Evolutionary conservation across 2,888 invertebrate genomes (phyloP).

Genomic region (Urechis unicinctus): DNA sequence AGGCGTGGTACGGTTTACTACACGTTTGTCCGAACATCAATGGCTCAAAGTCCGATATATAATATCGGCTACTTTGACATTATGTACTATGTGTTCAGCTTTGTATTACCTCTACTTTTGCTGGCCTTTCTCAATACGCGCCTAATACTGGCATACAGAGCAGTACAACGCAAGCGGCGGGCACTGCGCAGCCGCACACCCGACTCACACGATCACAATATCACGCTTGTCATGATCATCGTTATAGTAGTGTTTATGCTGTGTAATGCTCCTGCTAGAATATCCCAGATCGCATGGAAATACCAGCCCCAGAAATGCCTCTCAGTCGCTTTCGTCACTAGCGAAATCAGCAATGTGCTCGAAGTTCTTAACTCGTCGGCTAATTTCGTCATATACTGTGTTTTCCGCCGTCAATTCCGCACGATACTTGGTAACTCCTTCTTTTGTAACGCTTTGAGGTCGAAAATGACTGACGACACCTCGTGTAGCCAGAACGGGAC

Average conservation of each 20-base stretch:
- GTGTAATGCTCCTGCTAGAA: constrained; percentile 10
- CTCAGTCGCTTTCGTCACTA: constrained; percentile 3
- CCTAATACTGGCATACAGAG: constrained; percentile 7
- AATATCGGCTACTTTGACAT: constrained; percentile 6
- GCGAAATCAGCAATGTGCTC: constrained; percentile 9
- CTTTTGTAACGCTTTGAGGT: neutral
- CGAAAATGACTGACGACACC: neutral
- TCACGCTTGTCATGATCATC: constrained; percentile 15
- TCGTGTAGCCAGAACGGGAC: neutral
- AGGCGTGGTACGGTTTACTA: neutral
- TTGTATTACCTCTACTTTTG: constrained; percentile 5
- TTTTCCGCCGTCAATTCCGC: constrained; percentile 14
- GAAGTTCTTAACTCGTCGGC: constrained; percentile 2
- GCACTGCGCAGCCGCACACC: neutral
- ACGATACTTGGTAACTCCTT: constrained; percentile 1
- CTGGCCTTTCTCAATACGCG: constrained; percentile 4
- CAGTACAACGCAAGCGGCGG: neutral
- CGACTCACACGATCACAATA: constrained; percentile 9
- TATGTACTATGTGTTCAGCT: constrained; percentile 8
- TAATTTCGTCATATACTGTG: constrained; percentile 18
- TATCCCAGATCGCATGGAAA: constrained; percentile 11
- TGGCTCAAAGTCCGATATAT: constrained; percentile 2
- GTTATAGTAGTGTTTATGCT: constrained; percentile 11
- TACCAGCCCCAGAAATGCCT: constrained; percentile 3
- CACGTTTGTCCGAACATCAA: neutral